phyloP scores from a whole-genome alignment of 2,113 vertebrate genomes.

The Fulmarus glacialis region DNA sequence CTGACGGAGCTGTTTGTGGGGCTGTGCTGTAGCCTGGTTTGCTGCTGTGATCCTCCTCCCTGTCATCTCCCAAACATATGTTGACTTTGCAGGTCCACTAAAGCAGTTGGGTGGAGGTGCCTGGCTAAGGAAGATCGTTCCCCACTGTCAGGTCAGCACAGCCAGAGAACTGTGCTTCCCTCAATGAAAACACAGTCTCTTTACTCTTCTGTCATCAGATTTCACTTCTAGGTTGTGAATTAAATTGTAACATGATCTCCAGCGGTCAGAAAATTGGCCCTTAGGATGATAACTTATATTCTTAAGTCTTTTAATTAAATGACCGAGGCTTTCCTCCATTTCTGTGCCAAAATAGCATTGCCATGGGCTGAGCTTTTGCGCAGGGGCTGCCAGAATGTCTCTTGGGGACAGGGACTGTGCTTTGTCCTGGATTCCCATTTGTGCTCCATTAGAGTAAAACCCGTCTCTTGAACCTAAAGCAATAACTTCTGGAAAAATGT shows the following conservation, averaged over 20 bases:
- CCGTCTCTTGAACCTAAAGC: background rate
- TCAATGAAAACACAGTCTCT: background rate
- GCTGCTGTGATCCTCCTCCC: background rate
- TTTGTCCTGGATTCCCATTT: background rate
- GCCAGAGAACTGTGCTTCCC: background rate
- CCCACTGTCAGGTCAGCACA: background rate
- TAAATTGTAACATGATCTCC: constrained; percentile 30
- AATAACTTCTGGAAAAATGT: background rate
- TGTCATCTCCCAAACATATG: background rate
- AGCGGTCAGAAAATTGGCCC: constrained; percentile 42
- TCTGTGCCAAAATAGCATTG: constrained; percentile 1
- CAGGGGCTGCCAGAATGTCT: background rate
- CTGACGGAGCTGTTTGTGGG: background rate
- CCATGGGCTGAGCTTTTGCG: background rate
- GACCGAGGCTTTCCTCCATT: background rate
- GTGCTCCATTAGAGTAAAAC: background rate
- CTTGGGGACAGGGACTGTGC: background rate
- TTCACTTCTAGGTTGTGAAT: constrained; percentile 51
- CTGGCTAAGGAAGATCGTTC: background rate
- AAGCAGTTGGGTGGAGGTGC: constrained; percentile 1
- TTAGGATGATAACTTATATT: constrained; percentile 21
- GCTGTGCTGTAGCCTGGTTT: background rate
- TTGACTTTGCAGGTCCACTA: background rate
- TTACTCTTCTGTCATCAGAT: constrained; percentile 34
- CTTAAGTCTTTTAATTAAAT: constrained; percentile 51